Percentiles rank a stretch among this genome's conserved stretches.
phyloP scores from a whole-genome alignment of 2,888 invertebrate genomes.

The Erynnis tages region DNA sequence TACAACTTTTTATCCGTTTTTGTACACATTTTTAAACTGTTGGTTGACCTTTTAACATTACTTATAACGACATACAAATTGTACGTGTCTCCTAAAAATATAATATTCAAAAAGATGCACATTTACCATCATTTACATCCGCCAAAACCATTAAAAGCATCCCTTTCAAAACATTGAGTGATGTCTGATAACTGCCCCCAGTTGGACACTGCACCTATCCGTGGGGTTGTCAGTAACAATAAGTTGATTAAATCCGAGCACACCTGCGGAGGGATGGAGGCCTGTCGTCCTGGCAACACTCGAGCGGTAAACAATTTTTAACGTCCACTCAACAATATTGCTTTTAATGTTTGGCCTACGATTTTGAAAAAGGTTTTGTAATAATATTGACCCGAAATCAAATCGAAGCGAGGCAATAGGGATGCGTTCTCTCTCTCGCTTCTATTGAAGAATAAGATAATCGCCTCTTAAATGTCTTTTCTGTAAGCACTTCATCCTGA shows the following conservation, averaged over 20 bases:
- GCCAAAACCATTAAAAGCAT: slow-evolving; percentile 6
- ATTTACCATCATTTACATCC: neutral
- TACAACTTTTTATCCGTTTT: too few species aligned
- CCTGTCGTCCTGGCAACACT: slow-evolving; percentile 56
- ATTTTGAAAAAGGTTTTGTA: too few species aligned
- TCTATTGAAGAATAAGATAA: too few species aligned
- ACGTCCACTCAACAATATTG: slow-evolving; percentile 39
- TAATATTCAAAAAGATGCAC: neutral
- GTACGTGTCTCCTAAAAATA: too few species aligned
- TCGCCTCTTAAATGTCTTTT: too few species aligned
- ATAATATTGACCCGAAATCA: too few species aligned
- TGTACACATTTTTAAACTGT: too few species aligned
- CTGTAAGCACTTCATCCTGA: too few species aligned
- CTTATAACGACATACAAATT: too few species aligned
- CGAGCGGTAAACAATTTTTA: slow-evolving; percentile 64
- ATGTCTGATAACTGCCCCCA: slow-evolving; percentile 23
- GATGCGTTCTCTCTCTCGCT: too few species aligned
- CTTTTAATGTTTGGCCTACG: slow-evolving; percentile 17
- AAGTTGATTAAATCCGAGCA: slow-evolving; percentile 76
- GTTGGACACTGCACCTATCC: slow-evolving; percentile 18
- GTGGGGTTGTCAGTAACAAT: slow-evolving; percentile 58
- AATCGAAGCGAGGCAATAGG: too few species aligned
- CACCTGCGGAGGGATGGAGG: slow-evolving; percentile 61
- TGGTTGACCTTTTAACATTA: too few species aligned
- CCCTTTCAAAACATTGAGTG: slow-evolving; percentile 13